phyloP scores from a whole-genome alignment of 2,888 invertebrate genomes.

The Strigamia maritima region DNA sequence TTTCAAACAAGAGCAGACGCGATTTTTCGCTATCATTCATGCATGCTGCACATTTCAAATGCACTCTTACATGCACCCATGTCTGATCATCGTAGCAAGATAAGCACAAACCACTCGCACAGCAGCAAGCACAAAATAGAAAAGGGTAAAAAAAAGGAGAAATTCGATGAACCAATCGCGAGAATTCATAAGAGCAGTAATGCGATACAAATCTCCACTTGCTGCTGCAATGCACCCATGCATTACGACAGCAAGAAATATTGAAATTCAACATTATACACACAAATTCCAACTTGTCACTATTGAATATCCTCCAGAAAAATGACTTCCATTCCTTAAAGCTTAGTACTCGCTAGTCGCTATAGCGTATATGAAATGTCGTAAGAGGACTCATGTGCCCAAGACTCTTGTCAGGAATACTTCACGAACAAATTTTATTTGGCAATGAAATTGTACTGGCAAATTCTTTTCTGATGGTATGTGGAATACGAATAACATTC shows the following conservation, averaged over 20 bases:
- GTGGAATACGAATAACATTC: too few relatives aligned
- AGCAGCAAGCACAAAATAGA: neutral
- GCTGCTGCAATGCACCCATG: slow-evolving; percentile 18
- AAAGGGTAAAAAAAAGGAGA: neutral
- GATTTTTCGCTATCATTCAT: slow-evolving; percentile 22
- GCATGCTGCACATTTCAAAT: slow-evolving; percentile 24
- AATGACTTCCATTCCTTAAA: neutral
- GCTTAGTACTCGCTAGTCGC: neutral
- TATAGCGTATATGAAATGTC: neutral
- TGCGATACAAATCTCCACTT: slow-evolving; percentile 27
- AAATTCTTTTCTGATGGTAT: too few relatives aligned
- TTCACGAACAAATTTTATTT: too few relatives aligned
- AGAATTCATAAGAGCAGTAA: slow-evolving; percentile 25
- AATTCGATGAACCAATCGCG: slow-evolving; percentile 29
- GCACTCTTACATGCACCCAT: slow-evolving; percentile 20
- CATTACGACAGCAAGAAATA: slow-evolving; percentile 5
- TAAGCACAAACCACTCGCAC: slow-evolving; percentile 17
- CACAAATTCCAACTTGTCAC: slow-evolving; percentile 3
- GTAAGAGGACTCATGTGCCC: too few relatives aligned
- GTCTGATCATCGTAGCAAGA: slow-evolving; percentile 25
- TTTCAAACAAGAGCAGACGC: slow-evolving; percentile 12
- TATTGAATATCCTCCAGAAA: slow-evolving; percentile 6
- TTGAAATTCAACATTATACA: slow-evolving; percentile 16
- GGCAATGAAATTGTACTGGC: too few relatives aligned
- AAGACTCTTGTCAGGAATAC: too few relatives aligned